Conservation (phyloP, 1,140 invertebrate genomes). For the Ips nitidus region DNA sequence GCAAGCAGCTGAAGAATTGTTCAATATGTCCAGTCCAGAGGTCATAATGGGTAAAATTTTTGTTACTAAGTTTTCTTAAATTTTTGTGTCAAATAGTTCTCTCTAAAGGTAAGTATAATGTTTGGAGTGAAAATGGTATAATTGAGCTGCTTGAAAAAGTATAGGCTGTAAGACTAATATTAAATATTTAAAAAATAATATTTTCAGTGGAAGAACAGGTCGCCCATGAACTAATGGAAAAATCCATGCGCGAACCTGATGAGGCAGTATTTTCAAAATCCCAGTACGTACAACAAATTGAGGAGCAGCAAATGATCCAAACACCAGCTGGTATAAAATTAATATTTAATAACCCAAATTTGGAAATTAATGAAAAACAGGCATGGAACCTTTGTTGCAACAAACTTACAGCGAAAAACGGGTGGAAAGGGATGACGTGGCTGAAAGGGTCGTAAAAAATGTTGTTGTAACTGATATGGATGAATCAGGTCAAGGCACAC, state of each 20-base stretch:
- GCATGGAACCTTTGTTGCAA: conserved; percentile 31
- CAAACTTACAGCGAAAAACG: conserved; percentile 32
- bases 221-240: conserved; percentile 13
- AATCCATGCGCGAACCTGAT: conserved; percentile 15
- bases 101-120: too few species aligned
- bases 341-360: not conserved
- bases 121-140: too few species aligned
- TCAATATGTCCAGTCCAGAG: conserved; percentile 20
- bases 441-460: conserved; percentile 30
- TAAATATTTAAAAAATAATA: not conserved
- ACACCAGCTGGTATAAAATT: conserved; percentile 15
- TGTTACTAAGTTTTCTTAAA: too few species aligned
- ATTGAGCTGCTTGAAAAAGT: too few species aligned
- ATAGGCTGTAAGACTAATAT: not conserved
- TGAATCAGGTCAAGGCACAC: conserved; percentile 7
- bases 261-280: conserved; percentile 14
- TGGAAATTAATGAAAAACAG: conserved; percentile 4
- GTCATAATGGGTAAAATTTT: conserved; percentile 8
- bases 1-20: conserved; percentile 13
- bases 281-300: conserved; percentile 8
- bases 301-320: conserved; percentile 10
- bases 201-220: not conserved
- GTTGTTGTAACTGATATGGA: conserved; percentile 26
- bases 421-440: conserved; percentile 21
- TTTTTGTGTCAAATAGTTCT: too few species aligned